phyloP scores from a whole-genome alignment of 2,113 vertebrate species.

The Dipodomys stephensi region DNA sequence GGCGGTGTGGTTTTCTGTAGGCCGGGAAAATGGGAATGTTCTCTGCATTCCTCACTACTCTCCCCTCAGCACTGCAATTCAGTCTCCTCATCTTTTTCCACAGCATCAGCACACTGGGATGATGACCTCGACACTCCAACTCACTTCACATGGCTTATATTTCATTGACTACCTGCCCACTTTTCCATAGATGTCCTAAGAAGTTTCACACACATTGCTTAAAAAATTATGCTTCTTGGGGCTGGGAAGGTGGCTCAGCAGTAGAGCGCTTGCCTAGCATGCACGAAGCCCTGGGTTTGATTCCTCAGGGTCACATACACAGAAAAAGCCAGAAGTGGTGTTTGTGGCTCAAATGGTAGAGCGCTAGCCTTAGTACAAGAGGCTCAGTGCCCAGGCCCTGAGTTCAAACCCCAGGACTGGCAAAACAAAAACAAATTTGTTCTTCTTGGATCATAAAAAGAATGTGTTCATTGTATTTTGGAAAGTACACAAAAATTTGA shows the following conservation, averaged over 20 bases:
- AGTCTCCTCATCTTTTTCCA: background rate
- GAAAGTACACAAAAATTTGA: background rate
- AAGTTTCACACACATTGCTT: background rate
- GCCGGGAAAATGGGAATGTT: background rate
- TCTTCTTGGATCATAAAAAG: background rate
- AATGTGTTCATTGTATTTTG: background rate
- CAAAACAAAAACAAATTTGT: no score
- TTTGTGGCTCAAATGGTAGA: no score
- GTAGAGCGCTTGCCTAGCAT: no score
- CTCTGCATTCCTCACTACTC: background rate
- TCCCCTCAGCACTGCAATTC: constrained; percentile 19
- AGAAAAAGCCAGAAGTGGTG: no score
- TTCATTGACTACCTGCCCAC: background rate
- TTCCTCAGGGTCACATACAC: no score
- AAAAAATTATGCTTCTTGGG: no score
- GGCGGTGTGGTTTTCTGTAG: background rate
- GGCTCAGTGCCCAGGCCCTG: no score
- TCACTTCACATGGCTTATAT: background rate
- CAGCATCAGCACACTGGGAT: background rate
- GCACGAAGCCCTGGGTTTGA: no score
- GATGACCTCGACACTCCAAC: background rate
- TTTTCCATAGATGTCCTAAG: background rate
- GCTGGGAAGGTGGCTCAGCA: no score
- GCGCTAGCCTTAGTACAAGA: no score
- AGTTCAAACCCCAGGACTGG: no score